Percentiles rank a stretch among this genome's conserved stretches.
Evolutionary conservation across 2,888 invertebrate genomes (phyloP).

Genomic region (Latrodectus hesperus): DNA sequence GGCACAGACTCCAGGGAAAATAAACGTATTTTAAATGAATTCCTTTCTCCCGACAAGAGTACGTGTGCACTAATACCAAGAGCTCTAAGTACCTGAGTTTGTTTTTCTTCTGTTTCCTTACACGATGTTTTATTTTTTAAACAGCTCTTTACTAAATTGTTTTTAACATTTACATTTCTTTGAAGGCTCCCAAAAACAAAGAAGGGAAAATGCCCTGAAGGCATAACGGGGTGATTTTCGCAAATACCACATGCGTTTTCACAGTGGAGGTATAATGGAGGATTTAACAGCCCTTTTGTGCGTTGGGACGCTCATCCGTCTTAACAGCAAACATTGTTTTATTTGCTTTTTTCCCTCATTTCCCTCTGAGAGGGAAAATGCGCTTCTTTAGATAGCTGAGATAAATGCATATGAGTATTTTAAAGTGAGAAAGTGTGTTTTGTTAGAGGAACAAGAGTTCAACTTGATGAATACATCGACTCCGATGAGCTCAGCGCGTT

Average conservation of each 20-base stretch:
- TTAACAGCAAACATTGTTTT: not conserved
- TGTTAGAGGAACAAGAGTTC: too few relatives aligned
- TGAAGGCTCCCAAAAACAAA: not conserved
- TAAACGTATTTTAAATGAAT: not conserved
- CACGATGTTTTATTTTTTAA: not conserved
- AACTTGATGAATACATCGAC: too few relatives aligned
- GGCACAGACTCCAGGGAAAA: not conserved
- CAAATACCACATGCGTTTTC: constrained; percentile 3
- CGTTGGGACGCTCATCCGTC: not conserved
- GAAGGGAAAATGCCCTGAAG: not conserved
- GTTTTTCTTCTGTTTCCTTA: not conserved
- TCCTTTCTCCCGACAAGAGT: not conserved
- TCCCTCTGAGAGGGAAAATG: too few relatives aligned
- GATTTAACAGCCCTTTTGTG: not conserved
- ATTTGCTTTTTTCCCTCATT: not conserved
- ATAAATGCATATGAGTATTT: too few relatives aligned
- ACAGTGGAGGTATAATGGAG: not conserved
- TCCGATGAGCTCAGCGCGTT: too few relatives aligned
- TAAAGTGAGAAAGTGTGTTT: too few relatives aligned
- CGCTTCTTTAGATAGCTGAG: too few relatives aligned
- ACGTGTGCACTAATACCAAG: not conserved
- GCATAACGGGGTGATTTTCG: not conserved
- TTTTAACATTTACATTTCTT: not conserved
- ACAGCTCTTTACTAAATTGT: not conserved
- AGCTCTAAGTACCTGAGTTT: not conserved